These are phyloP conservation scores for Tinea pellionella DNA, from an alignment of 2,888 invertebrate species.

Conservation along the genomic window DNA sequence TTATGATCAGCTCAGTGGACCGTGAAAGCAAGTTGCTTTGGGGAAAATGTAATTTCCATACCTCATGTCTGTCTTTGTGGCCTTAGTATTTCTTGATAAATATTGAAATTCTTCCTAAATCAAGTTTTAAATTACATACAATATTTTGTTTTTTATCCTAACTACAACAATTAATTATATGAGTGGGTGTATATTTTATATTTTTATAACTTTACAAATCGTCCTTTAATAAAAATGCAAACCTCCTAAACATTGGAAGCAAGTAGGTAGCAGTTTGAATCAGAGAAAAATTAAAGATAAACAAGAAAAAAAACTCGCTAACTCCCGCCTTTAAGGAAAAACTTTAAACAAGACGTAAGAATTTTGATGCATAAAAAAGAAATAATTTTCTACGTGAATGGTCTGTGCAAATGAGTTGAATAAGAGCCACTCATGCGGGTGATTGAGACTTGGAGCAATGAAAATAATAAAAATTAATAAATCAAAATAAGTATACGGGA, in stretches of 20 bases:
- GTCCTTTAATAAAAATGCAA: neutral
- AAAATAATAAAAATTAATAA: conserved; percentile 8
- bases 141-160: too few relatives aligned
- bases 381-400: conserved; percentile 69
- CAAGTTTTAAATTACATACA: too few relatives aligned
- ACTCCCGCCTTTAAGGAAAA: conserved; percentile 38
- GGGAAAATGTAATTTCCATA: conserved; percentile 64
- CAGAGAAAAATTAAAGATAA: conserved; percentile 19
- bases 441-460: conserved; percentile 45
- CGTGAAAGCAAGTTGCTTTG: conserved; percentile 67
- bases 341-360: conserved; percentile 65
- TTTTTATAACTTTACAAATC: neutral
- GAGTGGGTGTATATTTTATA: too few relatives aligned
- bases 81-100: conserved; percentile 50
- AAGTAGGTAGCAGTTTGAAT: conserved; percentile 8
- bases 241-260: neutral
- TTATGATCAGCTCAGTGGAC: conserved; percentile 71
- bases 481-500: neutral
- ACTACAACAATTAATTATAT: too few relatives aligned
- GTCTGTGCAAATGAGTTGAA: conserved; percentile 70
- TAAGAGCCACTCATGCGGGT: conserved; percentile 58
- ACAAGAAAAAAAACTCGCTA: conserved; percentile 23
- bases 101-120: neutral
- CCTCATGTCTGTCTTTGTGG: conserved; percentile 60
- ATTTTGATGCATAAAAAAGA: conserved; percentile 63